Conservation (phyloP, 1,140 invertebrate genomes). For the Centruroides sculpturatus region DNA sequence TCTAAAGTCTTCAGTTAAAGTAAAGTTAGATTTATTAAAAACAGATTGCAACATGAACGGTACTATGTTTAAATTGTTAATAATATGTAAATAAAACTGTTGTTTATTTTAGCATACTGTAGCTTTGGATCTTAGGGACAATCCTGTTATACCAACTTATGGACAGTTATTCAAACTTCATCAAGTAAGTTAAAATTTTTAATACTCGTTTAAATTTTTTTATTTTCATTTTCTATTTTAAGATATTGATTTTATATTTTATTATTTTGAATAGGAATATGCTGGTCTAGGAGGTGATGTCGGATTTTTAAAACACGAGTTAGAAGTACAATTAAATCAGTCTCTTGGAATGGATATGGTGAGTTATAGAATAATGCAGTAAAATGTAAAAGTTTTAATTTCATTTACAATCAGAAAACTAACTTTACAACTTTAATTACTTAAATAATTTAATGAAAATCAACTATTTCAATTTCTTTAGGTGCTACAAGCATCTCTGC, state of each 20-base stretch:
- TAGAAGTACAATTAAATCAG: slow-evolving; percentile 59
- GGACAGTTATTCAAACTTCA: slow-evolving; percentile 47
- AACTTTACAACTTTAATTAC: not conserved
- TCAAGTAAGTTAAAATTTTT: slow-evolving; percentile 14
- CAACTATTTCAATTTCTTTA: slow-evolving; percentile 3
- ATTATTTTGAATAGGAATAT: slow-evolving; percentile 42
- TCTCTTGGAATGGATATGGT: slow-evolving; percentile 29
- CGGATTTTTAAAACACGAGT: slow-evolving; percentile 67
- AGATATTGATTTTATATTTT: not conserved
- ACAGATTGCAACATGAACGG: too few species aligned
- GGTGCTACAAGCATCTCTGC: slow-evolving; percentile 32
- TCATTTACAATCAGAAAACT: not conserved
- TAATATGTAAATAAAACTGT: too few species aligned
- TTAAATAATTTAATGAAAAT: too few species aligned
- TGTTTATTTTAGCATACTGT: slow-evolving; percentile 42
- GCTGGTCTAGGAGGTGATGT: slow-evolving; percentile 77
- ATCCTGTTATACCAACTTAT: slow-evolving; percentile 52
- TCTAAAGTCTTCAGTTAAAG: slow-evolving; percentile 61
- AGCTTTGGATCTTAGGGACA: slow-evolving; percentile 59
- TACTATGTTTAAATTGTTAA: too few species aligned
- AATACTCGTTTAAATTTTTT: too few species aligned
- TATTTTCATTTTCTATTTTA: too few species aligned
- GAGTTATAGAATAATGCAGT: slow-evolving; percentile 28
- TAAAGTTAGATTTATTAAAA: too few species aligned
- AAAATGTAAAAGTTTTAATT: too few species aligned